phyloP scores from a whole-genome alignment of 2,113 vertebrate species.

The Megaleporinus macrocephalus region DNA sequence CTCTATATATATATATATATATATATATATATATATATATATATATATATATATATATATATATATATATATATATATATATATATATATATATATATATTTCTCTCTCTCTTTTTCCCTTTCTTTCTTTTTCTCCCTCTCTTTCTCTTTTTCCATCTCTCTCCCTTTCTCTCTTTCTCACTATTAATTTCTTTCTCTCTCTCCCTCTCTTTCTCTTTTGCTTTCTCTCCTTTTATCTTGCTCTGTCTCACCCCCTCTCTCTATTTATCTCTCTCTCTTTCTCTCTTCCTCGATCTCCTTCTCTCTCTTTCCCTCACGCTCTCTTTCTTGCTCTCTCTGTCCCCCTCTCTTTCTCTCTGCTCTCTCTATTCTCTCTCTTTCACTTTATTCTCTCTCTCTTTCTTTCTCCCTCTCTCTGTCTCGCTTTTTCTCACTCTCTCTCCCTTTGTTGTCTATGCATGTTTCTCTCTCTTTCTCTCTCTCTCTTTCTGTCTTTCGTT shows the following conservation, averaged over 20 bases:
- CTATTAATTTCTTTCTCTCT: not conserved
- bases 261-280: not conserved
- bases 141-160: too few relatives aligned
- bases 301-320: not conserved
- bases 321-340: not conserved
- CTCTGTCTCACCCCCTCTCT: too few relatives aligned
- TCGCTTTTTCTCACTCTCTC: not conserved
- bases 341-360: not conserved
- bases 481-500: slow-evolving; percentile 4
- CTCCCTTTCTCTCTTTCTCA: not conserved
- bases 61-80: too few relatives aligned
- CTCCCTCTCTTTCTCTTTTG: not conserved
- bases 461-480: not conserved
- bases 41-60: too few relatives aligned
- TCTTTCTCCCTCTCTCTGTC: not conserved
- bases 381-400: not conserved
- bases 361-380: slow-evolving; percentile 3
- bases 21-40: too few relatives aligned
- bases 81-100: too few relatives aligned
- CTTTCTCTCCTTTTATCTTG: too few relatives aligned
- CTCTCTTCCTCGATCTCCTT: not conserved
- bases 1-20: too few relatives aligned
- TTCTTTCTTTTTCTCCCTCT: not conserved
- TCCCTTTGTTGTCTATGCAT: too few relatives aligned
- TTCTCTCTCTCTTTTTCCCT: not conserved